Base-by-base conservation (phyloP, 2,797 vertebrate genomes). In the Dipus sagitta region DNA sequence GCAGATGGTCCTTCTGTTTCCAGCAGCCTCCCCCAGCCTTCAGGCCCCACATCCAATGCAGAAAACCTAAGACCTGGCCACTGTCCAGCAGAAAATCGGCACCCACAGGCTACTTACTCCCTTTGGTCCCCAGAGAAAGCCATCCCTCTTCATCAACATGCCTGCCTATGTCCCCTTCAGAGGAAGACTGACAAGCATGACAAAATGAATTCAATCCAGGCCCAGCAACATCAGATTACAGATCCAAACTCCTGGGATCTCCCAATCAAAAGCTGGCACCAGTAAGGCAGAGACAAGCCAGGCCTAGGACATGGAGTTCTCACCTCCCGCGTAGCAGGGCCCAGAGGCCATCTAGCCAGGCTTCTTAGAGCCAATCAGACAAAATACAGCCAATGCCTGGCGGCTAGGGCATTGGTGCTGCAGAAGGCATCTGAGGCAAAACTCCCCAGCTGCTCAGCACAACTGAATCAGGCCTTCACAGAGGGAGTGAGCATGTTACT, bases 211-310 rank as follows among this genome's bases (percentile, higher is more conserved):
- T 32, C 67, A 72, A 18, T 42, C 42, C 24, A 38, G 64, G 68
- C 79, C 86, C 83, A 87, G 88, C 77, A 95, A 87, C 78, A 54
- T 89, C 77, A 4, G 64, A 65, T 72, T 82, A 47, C 15, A 92
- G 74, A 80, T 88, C 93, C 84, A 93, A 93, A 84, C 70, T 92
- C 94, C 93, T 93, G 94, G 95, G 88, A 94, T 82, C 94, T 96
- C 95, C 67, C 90, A 93, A 52, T 92, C 94, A 95, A 93, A 87
- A 95, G 34, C 95, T 95, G 96, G 96, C 74, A 0, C 79, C 28
- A 21, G 7, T 1, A 6, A 83, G n/a, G 58, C 65, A 21, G 6
- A 32, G 76, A n/a, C 79, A 68, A 72, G 94, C 95, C 95, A 97
- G 94, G 84, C 67, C 58, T 0, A 2, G 96, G 86, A 95, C 65